Conservation (phyloP, 2,797 vertebrate genomes). For the Chaetophractus vellerosus region DNA sequence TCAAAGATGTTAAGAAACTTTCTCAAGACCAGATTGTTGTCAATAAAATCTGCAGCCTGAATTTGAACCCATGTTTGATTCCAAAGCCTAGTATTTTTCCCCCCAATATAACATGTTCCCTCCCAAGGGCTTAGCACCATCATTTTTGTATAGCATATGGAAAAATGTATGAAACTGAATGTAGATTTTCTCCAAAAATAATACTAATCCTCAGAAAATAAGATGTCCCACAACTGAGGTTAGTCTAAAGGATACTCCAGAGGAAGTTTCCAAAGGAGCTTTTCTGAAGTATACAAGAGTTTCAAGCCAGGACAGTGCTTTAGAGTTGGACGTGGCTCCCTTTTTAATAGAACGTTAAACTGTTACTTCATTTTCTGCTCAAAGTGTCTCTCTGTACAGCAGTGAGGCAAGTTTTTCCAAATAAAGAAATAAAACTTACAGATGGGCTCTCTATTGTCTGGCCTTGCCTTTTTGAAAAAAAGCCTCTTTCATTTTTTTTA, state of each 20-base stretch:
- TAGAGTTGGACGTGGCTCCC: neutral
- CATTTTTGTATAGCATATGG: neutral
- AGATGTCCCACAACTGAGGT: neutral
- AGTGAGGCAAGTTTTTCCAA: neutral
- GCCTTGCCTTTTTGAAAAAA: neutral
- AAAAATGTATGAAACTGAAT: neutral
- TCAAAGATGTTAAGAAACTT: neutral
- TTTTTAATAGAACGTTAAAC: neutral
- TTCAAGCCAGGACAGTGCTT: neutral
- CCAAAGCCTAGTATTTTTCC: neutral
- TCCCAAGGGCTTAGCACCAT: neutral
- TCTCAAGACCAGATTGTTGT: neutral
- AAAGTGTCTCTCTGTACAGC: neutral
- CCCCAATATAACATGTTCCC: neutral
- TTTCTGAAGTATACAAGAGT: neutral
- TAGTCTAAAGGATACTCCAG: neutral
- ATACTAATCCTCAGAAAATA: neutral
- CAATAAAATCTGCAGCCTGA: neutral
- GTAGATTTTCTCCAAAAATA: slow-evolving; percentile 1
- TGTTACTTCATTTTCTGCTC: neutral
- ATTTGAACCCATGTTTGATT: neutral
- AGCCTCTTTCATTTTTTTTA: neutral
- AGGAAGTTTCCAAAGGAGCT: neutral
- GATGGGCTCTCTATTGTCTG: neutral
- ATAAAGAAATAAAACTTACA: neutral